These are phyloP conservation scores for Pteronotus mesoamericanus DNA, from an alignment of 2,797 vertebrate genomes.

Conservation along the genomic window DNA sequence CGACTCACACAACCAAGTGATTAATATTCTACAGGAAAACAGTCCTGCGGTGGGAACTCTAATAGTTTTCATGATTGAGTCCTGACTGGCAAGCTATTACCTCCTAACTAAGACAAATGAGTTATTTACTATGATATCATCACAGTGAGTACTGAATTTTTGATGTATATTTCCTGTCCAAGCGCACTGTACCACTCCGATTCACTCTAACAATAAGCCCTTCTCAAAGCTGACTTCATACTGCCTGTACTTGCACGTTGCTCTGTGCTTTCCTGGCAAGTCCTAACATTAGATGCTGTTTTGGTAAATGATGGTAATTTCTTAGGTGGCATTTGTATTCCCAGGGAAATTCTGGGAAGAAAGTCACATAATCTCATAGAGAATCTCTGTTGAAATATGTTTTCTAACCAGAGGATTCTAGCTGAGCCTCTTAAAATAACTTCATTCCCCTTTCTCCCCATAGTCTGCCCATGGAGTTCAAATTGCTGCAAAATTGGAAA, in stretches of 20 bases:
- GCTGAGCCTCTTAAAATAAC: slow-evolving; percentile 19
- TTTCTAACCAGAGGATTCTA: slow-evolving; percentile 12
- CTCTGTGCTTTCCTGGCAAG: slow-evolving; percentile 11
- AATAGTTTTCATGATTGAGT: neutral
- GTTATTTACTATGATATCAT: neutral
- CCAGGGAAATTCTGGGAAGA: neutral
- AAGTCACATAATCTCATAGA: slow-evolving; percentile 2
- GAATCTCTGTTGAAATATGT: slow-evolving; percentile 24
- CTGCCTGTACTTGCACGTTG: neutral
- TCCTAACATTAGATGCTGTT: slow-evolving; percentile 34
- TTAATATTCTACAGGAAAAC: neutral
- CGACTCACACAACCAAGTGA: neutral
- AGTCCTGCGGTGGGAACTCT: neutral
- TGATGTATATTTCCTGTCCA: slow-evolving; percentile 27
- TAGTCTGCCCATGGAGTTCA: neutral
- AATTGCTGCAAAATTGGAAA: neutral
- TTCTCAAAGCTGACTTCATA: slow-evolving; percentile 31
- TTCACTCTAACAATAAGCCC: neutral
- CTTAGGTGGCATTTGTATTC: slow-evolving; percentile 7
- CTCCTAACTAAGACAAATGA: slow-evolving; percentile 38
- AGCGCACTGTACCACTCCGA: neutral
- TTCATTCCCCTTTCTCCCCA: neutral
- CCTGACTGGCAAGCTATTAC: neutral
- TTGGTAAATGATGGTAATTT: slow-evolving; percentile 40
- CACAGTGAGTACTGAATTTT: slow-evolving; percentile 20